phyloP scores from a whole-genome alignment of 2,888 invertebrate species.

The Thera britannica region DNA sequence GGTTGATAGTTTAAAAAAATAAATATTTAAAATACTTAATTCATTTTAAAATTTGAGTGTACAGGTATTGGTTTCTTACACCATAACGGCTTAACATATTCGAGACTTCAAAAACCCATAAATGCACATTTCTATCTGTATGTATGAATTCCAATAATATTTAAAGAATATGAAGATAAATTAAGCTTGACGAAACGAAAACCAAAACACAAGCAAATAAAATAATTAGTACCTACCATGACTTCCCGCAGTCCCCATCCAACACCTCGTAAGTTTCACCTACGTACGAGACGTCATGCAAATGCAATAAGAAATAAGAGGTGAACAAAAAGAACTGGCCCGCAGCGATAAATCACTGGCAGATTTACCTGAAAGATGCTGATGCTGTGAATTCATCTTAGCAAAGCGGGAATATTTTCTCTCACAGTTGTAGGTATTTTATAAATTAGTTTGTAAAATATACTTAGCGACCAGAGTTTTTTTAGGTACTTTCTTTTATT shows the following conservation, averaged over 20 bases:
- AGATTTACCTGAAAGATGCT: constrained; percentile 66
- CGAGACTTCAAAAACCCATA: too few species aligned
- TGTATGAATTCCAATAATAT: neutral
- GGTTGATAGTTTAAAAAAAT: too few species aligned
- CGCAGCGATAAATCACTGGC: constrained; percentile 61
- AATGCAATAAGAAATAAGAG: constrained; percentile 64
- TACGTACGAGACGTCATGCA: constrained; percentile 62
- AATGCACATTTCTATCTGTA: too few species aligned
- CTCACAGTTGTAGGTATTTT: neutral
- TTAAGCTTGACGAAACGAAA: neutral
- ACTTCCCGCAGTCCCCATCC: constrained; percentile 50
- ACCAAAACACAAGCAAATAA: constrained; percentile 44
- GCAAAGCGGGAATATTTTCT: constrained; percentile 30
- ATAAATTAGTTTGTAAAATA: neutral
- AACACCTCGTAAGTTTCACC: constrained; percentile 59
- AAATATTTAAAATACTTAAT: too few species aligned
- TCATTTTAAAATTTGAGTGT: too few species aligned
- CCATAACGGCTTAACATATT: too few species aligned
- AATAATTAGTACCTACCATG: constrained; percentile 68
- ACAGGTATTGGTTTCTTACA: too few species aligned
- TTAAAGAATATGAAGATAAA: neutral
- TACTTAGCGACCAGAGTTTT: too few species aligned
- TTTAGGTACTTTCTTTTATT: too few species aligned
- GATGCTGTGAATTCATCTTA: constrained; percentile 55
- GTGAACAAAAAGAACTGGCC: constrained; percentile 61